phyloP scores from a whole-genome alignment of 2,797 vertebrate genomes.

The Tadarida brasiliensis region DNA sequence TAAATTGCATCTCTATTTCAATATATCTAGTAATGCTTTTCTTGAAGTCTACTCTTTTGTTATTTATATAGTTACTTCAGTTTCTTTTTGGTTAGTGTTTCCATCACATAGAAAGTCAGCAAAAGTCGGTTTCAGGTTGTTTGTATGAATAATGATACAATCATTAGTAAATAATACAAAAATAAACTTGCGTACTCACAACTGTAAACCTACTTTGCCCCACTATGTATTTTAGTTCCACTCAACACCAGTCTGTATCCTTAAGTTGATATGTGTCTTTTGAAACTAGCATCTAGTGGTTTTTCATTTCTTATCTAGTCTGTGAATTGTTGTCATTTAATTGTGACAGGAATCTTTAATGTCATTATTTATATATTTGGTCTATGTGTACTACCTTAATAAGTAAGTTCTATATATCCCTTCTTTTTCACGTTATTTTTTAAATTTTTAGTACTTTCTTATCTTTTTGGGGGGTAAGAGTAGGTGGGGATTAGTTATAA shows the following conservation, averaged over 20 bases:
- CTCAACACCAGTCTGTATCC: background rate
- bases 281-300: background rate
- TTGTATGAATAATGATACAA: no score
- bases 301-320: background rate
- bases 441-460: background rate
- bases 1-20: background rate
- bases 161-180: no score
- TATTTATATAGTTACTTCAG: background rate
- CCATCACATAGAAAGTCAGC: no score
- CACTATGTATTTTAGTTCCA: background rate
- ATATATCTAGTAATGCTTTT: background rate
- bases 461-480: no score
- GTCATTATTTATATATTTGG: background rate
- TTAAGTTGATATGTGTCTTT: background rate
- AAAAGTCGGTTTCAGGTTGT: no score
- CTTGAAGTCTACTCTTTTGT: background rate
- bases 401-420: background rate
- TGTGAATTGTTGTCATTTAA: background rate
- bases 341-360: background rate
- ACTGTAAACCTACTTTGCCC: background rate
- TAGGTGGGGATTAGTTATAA: no score
- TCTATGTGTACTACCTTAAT: background rate
- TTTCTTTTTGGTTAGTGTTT: background rate
- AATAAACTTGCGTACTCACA: no score
- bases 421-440: background rate